Base-by-base conservation (phyloP, 2,888 invertebrate species). In the Cephonodes hylas region DNA sequence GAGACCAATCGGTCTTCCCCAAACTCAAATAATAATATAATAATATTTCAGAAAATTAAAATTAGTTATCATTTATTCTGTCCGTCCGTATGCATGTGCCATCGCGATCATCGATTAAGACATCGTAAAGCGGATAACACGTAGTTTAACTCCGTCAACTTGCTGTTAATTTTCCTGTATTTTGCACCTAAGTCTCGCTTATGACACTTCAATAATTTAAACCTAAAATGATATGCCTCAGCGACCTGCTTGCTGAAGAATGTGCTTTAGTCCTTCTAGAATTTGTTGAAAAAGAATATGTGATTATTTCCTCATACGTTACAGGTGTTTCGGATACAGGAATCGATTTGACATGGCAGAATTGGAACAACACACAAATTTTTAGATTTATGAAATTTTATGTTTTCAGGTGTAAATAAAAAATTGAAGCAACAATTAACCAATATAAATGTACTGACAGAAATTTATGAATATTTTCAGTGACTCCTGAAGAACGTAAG, bases 401-500 rank as follows among this genome's bases (percentile, higher is more conserved):
- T 18, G 15, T 1, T 38, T 60, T n/a, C 42, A 53, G 42, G 13
- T 0, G 13, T 48, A 5, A 46, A 22, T 13, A 42, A 2, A 48
- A 13, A 53, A 45, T 13, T 18, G n/a, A 3, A 2, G 6, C 0
- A 8, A 42, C 22, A 3, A n/a, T 10, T 13, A 22, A 1, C 38
- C 6, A 38, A 23, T 4, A 10, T 13, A 13, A 3, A 7, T 38
- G 20, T 38, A 13, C 23, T 42, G 22, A 53, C 20, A 38, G 25
- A 48, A 27, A 18, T 1, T 31, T 27, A 27, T 31, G 18, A 18
- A 31, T 53, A 7, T 53, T 76, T 79, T 62, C 79, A 97, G 96
- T 95, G 80, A 94, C 95, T 61, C 88, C 94, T 22, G 96, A 95
- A 77, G 96, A 97, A 77, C 94, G 95, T 63, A 94, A 93, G 69